Conservation (phyloP, 2,888 invertebrate species). For the Alcis repandata region DNA sequence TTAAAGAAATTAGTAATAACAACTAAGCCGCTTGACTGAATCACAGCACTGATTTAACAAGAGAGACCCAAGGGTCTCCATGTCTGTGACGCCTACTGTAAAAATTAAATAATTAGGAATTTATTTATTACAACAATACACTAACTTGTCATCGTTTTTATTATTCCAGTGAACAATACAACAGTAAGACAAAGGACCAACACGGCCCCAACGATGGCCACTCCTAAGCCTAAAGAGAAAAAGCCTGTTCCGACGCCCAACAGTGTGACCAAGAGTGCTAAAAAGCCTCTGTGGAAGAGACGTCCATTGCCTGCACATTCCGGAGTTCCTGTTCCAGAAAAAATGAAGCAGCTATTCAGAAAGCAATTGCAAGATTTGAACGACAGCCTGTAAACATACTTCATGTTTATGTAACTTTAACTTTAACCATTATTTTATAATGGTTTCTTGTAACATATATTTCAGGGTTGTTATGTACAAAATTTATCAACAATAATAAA, state of each 20-base stretch:
- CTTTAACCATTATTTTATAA: not conserved
- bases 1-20: too few relatives aligned
- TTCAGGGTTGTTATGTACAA: too few relatives aligned
- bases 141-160: not conserved
- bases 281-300: constrained; percentile 68
- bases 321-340: constrained; percentile 78
- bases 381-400: constrained; percentile 16
- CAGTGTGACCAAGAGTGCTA: constrained; percentile 68
- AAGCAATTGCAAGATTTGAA: constrained; percentile 52
- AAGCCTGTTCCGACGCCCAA: constrained; percentile 57
- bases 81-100: too few relatives aligned
- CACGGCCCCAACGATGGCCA: constrained; percentile 62
- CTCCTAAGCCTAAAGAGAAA: constrained; percentile 71
- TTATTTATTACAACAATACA: too few relatives aligned
- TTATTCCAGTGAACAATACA: constrained; percentile 56
- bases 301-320: constrained; percentile 77
- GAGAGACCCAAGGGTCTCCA: too few relatives aligned
- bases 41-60: too few relatives aligned
- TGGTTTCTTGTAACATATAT: not conserved
- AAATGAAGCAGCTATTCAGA: constrained; percentile 70
- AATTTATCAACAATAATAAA: too few relatives aligned
- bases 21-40: too few relatives aligned
- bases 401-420: not conserved
- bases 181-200: constrained; percentile 57
- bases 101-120: not conserved